Base-by-base conservation (phyloP, 2,113 vertebrate species). In the Perca schrenkii region DNA sequence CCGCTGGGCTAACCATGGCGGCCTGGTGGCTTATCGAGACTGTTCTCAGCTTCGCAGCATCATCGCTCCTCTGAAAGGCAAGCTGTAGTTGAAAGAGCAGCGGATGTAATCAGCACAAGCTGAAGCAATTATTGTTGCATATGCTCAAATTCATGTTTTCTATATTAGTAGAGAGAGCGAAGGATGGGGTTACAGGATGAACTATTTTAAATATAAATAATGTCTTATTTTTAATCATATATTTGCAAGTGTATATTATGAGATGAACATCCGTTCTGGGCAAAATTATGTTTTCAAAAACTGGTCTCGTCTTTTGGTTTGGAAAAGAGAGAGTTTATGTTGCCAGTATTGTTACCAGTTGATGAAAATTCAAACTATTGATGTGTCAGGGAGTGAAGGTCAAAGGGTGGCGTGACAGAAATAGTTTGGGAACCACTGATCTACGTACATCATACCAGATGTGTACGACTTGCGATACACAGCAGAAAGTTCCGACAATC, bases 1-100 rank as follows among this genome's bases (percentile, higher is more conserved):
- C 57, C 86, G 87, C 73, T 96, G 95, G 96, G 96, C 95, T 0
- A 96, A 97, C 83, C 28, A 34, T 0, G 95, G 94, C 0, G 95
- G 96, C 21, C 87, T 96, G 4, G 94, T 97, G 90, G 95, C 96
- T 0, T 96, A 94, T 36, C 43, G 83, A 66, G 93, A 96, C 90
- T 79, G 46, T 4, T 83, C 91, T 34, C 83, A 89, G 36, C 89
- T 97, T 3, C 71, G 82, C 63, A 79, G 65, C 1, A 77, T 95
- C 40, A 57, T 95, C 13, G 80, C 7, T 0, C 83, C 87, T 2
- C 90, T 96, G 66, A 93, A 63, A n/a, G 88, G 86, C 40, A 95
- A 94, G 71, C 79, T 94, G 58, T 95, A 91, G 46, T 12, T 19
- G 3, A 53, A 1, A 13, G 43, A 36, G 16, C 50, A 17, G 50